Evolutionary conservation across 2,888 invertebrate genomes (phyloP).

Genomic region (Bembecia ichneumoniformis): DNA sequence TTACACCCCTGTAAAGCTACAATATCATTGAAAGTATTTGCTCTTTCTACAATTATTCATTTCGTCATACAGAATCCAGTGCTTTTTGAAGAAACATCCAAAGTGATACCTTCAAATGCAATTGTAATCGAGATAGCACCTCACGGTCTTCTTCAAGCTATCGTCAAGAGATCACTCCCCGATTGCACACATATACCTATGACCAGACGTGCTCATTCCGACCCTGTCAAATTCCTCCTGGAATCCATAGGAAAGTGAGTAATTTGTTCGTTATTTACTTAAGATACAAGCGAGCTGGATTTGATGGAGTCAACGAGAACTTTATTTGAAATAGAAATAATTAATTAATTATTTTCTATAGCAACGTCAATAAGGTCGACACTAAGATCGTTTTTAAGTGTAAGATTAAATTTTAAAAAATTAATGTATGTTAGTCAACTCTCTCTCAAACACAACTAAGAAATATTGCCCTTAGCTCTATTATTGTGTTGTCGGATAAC

Average conservation of each 20-base stretch:
- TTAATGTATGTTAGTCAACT: too few relatives aligned
- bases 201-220: constrained; percentile 76
- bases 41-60: background rate
- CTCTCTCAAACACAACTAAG: too few relatives aligned
- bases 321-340: too few relatives aligned
- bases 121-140: constrained; percentile 90
- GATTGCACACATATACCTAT: constrained; percentile 78
- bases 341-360: too few relatives aligned
- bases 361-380: too few relatives aligned
- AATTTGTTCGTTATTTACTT: background rate
- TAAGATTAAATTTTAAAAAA: too few relatives aligned
- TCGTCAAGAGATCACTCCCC: constrained; percentile 79
- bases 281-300: too few relatives aligned
- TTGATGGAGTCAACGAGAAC: too few relatives aligned
- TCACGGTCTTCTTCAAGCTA: constrained; percentile 87
- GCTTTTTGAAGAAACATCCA: constrained; percentile 82
- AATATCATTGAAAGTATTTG: background rate
- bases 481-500: too few relatives aligned
- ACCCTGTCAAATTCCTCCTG: constrained; percentile 70
- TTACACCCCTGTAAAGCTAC: too few relatives aligned
- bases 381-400: too few relatives aligned
- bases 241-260: constrained; percentile 73
- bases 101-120: constrained; percentile 81
- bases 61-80: constrained; percentile 64
- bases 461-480: too few relatives aligned